Percentiles rank a stretch among this genome's conserved stretches.
Conservation (phyloP, 2,113 vertebrate species). For the Neotragus moschatus region DNA sequence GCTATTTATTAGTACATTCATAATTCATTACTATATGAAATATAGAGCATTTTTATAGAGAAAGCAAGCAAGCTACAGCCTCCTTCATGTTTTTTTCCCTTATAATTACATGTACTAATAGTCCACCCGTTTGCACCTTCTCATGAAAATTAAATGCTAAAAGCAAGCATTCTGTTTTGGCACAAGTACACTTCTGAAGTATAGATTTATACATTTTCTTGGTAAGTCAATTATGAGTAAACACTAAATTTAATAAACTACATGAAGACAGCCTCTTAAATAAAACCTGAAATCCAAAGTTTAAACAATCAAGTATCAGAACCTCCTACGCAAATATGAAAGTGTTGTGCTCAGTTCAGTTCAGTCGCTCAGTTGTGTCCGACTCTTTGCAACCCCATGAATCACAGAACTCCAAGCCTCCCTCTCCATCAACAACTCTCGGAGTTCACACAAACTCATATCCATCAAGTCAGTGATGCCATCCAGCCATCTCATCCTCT, state of each 20-base stretch:
- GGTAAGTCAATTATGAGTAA: conserved; percentile 37
- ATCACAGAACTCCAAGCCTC: no score
- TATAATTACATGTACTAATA: neutral
- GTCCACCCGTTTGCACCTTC: neutral
- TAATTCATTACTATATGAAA: neutral
- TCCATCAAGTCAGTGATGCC: no score
- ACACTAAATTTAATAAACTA: neutral
- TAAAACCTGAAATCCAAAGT: neutral
- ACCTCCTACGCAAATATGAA: neutral
- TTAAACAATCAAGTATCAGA: neutral
- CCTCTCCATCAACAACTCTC: no score
- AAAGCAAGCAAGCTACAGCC: neutral
- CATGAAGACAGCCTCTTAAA: neutral
- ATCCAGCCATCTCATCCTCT: no score
- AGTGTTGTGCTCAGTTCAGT: neutral
- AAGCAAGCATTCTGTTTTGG: conserved; percentile 17
- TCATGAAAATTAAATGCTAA: neutral
- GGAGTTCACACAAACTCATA: no score
- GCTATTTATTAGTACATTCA: neutral
- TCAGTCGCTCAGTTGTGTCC: rapidly evolving
- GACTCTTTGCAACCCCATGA: neutral
- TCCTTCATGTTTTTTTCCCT: neutral
- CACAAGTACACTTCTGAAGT: conserved; percentile 1
- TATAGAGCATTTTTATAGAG: neutral
- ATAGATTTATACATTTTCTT: neutral